Percentiles rank a stretch among this genome's conserved stretches.
Conservation (phyloP, 2,113 vertebrate species). For the Forbesichthys papilliferus region DNA sequence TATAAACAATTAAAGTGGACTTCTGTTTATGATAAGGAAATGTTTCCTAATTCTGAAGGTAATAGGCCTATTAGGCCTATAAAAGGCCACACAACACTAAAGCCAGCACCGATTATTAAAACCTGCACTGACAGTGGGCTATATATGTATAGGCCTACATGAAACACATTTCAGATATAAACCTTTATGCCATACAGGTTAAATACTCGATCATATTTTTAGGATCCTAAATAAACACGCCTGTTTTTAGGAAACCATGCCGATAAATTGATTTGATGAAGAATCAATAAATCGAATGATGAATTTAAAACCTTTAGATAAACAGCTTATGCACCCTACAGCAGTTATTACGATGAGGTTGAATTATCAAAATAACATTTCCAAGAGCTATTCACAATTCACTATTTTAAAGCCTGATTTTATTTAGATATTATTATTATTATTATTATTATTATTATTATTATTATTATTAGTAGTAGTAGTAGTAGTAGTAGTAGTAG, state of each 20-base stretch:
- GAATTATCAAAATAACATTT: background rate
- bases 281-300: slow-evolving; percentile 65
- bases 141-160: background rate
- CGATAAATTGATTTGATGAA: slow-evolving; percentile 52
- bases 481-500: background rate
- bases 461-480: background rate
- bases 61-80: background rate
- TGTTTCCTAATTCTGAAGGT: too few relatives aligned
- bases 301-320: slow-evolving; percentile 48
- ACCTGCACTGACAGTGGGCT: too few relatives aligned
- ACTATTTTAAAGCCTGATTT: background rate
- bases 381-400: background rate
- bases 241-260: slow-evolving; percentile 49
- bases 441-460: background rate
- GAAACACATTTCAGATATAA: background rate
- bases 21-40: too few relatives aligned
- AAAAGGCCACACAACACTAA: background rate
- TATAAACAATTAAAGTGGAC: too few relatives aligned
- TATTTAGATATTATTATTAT: background rate
- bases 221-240: slow-evolving; percentile 43
- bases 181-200: slow-evolving; percentile 37
- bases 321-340: slow-evolving; percentile 12
- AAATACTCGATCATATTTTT: slow-evolving; percentile 14
- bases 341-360: too few relatives aligned
- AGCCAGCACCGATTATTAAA: background rate